These are phyloP conservation scores for Tenthredo scrophulariae DNA, from an alignment of 2,888 invertebrate genomes.

Conservation along the genomic window DNA sequence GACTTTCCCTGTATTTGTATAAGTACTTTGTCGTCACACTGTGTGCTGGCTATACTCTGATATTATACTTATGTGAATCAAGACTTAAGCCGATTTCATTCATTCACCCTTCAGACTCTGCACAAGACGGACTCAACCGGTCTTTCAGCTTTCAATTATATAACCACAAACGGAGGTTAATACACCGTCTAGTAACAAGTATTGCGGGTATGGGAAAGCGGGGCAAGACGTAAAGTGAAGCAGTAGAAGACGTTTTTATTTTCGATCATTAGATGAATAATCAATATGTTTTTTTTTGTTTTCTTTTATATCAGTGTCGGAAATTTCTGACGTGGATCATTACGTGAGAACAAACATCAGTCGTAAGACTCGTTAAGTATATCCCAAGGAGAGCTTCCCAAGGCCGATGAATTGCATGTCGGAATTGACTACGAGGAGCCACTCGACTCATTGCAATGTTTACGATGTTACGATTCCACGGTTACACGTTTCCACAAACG, in stretches of 20 bases:
- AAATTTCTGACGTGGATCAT: background rate
- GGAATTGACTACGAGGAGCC: background rate
- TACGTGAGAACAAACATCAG: constrained; percentile 21
- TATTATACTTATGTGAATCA: background rate
- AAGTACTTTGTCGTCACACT: background rate
- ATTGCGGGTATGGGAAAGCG: background rate
- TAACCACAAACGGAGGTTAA: constrained; percentile 22
- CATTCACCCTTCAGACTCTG: background rate
- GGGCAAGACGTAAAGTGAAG: background rate
- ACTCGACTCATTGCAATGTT: background rate
- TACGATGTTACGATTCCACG: constrained; percentile 4
- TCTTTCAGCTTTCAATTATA: constrained; percentile 31
- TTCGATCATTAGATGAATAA: background rate
- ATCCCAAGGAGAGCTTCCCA: constrained; percentile 12
- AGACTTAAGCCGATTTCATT: constrained; percentile 21
- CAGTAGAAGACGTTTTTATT: background rate
- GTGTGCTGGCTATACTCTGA: background rate
- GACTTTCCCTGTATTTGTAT: constrained; percentile 24
- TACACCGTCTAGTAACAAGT: background rate
- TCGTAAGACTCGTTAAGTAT: background rate
- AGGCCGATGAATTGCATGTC: constrained; percentile 26
- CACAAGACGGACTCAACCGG: constrained; percentile 27
- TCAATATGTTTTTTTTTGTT: background rate
- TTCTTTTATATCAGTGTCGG: background rate
- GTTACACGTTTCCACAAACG: constrained; percentile 18